Evolutionary conservation across 2,113 vertebrate genomes (phyloP).

Genomic region (Rostratula benghalensis): DNA sequence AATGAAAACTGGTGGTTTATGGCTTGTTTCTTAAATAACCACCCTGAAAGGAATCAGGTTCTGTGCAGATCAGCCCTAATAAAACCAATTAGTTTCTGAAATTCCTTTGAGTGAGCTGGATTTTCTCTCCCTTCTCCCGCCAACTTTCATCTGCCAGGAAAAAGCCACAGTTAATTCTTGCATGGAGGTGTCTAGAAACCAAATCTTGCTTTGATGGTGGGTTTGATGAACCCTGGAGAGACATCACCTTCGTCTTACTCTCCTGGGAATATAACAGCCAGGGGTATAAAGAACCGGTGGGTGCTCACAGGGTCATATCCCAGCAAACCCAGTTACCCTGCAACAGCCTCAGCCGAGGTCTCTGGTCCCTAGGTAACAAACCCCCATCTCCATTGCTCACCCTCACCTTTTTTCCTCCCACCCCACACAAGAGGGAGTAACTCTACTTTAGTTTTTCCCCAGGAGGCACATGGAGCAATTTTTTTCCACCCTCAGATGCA

Average conservation of each 20-base stretch:
- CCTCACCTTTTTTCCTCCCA: neutral
- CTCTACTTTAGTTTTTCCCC: neutral
- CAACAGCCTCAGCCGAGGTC: neutral
- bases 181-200: neutral
- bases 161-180: neutral
- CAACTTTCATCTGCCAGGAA: neutral
- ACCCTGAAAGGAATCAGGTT: neutral
- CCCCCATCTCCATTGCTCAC: accelerated
- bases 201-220: neutral
- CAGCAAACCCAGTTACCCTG: neutral
- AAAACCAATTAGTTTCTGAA: neutral
- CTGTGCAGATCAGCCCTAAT: accelerated
- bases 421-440: neutral
- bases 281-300: accelerated
- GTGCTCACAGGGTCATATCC: accelerated
- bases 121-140: neutral
- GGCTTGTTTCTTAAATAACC: neutral
- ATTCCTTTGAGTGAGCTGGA: neutral
- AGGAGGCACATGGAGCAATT: accelerated
- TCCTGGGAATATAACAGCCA: neutral
- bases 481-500: neutral
- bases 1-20: neutral
- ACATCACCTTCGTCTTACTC: neutral
- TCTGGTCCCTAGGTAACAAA: neutral
- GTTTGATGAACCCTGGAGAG: neutral